These are phyloP conservation scores for Drosophila pseudotalamancana DNA, from an alignment of 2,888 invertebrate genomes.

Conservation along the genomic window DNA sequence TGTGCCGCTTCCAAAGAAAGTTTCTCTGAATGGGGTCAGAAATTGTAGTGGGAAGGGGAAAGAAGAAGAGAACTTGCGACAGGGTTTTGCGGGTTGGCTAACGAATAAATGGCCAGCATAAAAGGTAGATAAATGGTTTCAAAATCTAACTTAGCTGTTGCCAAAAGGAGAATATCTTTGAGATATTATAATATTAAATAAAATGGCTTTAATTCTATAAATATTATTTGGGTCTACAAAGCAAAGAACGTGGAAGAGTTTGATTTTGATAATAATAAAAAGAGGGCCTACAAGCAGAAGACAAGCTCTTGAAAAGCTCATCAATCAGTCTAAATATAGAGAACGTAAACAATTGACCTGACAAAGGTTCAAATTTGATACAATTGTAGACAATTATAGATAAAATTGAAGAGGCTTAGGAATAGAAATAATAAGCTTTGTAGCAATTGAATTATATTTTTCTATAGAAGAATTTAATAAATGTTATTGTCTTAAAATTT, in stretches of 20 bases:
- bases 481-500: too few species aligned
- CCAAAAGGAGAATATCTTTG: neutral
- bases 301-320: constrained; percentile 19
- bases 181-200: too few species aligned
- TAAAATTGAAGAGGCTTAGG: neutral
- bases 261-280: constrained; percentile 7
- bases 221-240: too few species aligned
- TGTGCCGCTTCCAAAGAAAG: neutral
- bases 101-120: constrained; percentile 16
- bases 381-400: neutral
- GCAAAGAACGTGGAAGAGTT: neutral
- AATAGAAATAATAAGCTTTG: neutral
- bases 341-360: constrained; percentile 3
- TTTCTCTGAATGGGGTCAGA: constrained; percentile 36
- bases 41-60: neutral
- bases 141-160: constrained; percentile 9
- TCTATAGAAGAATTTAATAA: too few species aligned
- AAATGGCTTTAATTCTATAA: too few species aligned
- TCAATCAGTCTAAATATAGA: constrained; percentile 33
- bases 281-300: neutral
- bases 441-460: too few species aligned
- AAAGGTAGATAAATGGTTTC: constrained; percentile 31
- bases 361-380: neutral
- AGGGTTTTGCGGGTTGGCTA: neutral
- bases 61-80: neutral